Base-by-base conservation (phyloP, 2,113 vertebrate genomes). In the Malurus cyaneus region DNA sequence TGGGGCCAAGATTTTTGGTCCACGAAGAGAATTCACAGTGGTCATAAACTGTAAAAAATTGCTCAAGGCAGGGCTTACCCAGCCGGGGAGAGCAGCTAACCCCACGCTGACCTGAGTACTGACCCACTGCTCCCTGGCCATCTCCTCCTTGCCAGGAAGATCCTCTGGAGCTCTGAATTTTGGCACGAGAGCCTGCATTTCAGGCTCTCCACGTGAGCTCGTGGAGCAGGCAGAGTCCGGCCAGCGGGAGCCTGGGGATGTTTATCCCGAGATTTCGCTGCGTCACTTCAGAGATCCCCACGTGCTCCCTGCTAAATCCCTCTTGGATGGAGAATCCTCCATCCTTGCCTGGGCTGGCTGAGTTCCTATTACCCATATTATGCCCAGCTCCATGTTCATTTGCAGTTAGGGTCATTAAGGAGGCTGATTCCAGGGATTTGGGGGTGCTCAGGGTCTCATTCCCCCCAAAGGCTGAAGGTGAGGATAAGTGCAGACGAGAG, bases 271-370 rank as follows among this genome's bases (percentile, higher is more conserved):
- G 42, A 14, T 78, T 76, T 56, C 0, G 0, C 21, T 64, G 36
- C 8, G 0, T 56, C 73, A 2, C 32, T 88, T 80, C 52, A 61
- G 69, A 66, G 42, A 88, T 46, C 25, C 31, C 15, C 13, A 0
- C 3, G 44, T 23, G 11, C 3, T 76, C 65, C 69, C n/a, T 42
- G 29, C 8, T 47, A 46, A 91, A 24, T 1, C 47, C 15, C 18
- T 74, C 36, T 5, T 79, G n/a, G 3, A 2, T 0, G 0, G 17
- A 36, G 15, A 39, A 50, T 44, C 62, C 71, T 83, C n/a, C 0
- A 16, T 50, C n/a, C 74, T 74, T 47, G 50, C 31, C 17, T 16
- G 67, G 11, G 5, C 65, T 81, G 3, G 7, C n/a, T 69, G 60
- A 56, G 70, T 41, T 56, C 53, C 3, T 14, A 3, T 26, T 39